Percentiles rank a stretch among this genome's conserved stretches.
Conservation (phyloP, 2,113 vertebrate species). For the Cebidichthys violaceus region DNA sequence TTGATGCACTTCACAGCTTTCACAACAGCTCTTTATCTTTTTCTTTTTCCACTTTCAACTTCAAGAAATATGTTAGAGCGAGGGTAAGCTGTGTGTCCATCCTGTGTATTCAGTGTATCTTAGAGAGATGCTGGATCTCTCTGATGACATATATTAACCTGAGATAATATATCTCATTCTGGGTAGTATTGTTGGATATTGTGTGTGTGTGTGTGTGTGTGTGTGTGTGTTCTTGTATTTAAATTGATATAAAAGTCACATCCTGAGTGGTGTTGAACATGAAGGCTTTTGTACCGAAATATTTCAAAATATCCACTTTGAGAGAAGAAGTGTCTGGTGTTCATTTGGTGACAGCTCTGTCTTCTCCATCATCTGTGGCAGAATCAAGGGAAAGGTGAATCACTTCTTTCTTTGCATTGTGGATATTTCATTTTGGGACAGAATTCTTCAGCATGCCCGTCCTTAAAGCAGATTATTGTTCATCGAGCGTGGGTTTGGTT, state of each 20-base stretch:
- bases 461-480: conserved; percentile 8
- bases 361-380: not conserved
- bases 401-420: conserved; percentile 22
- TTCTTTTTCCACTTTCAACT: conserved; percentile 68
- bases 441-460: conserved; percentile 59
- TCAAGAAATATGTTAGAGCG: conserved; percentile 91
- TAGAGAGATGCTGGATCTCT: conserved; percentile 12
- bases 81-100: conserved; percentile 83
- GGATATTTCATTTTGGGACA: conserved; percentile 61
- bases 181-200: not conserved
- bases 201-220: conserved; percentile 24
- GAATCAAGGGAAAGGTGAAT: not conserved
- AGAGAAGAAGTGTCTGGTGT: not conserved
- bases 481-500: conserved; percentile 7
- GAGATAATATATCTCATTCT: not conserved
- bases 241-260: conserved; percentile 20
- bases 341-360: not conserved
- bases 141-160: not conserved
- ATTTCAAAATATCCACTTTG: conserved; percentile 54
- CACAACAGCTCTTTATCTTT: conserved; percentile 38
- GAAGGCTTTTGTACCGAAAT: conserved; percentile 59
- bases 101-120: conserved; percentile 41
- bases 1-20: conserved; percentile 24
- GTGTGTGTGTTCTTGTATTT: conserved; percentile 31
- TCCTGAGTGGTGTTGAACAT: not conserved